Conservation (phyloP, 2,888 invertebrate species). For the Zhengitettix transpicula region DNA sequence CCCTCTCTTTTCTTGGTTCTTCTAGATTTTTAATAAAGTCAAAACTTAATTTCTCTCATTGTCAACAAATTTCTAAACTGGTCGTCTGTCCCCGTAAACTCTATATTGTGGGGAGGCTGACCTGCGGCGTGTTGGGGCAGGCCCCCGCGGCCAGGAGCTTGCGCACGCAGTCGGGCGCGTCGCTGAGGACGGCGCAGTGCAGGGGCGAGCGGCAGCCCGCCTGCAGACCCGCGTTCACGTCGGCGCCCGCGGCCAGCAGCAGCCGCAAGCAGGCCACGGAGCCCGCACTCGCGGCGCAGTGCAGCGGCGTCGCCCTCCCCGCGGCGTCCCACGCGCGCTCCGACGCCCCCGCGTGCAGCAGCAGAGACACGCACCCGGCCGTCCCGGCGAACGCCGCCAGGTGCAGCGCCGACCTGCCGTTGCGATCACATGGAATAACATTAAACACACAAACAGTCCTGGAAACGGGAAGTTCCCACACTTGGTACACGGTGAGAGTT, state of each 20-base stretch:
- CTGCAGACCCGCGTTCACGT: constrained; percentile 52
- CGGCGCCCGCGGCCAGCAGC: constrained; percentile 55
- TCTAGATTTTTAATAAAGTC: no score
- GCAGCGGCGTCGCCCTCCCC: constrained; percentile 53
- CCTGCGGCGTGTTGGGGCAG: constrained; percentile 67
- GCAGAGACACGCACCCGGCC: constrained; percentile 47
- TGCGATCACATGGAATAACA: no score
- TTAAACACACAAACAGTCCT: no score
- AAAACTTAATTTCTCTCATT: no score
- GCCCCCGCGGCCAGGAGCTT: constrained; percentile 60
- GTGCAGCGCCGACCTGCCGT: constrained; percentile 47
- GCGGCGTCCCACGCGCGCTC: constrained; percentile 56
- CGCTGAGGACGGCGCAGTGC: constrained; percentile 69
- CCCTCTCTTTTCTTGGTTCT: no score
- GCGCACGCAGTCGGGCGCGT: constrained; percentile 54
- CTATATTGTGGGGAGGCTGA: no score
- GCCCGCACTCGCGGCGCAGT: constrained; percentile 56
- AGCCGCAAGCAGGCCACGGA: constrained; percentile 41
- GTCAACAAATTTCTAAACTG: no score
- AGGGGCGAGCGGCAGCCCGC: constrained; percentile 35
- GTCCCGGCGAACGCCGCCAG: constrained; percentile 58
- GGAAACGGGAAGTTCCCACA: no score
- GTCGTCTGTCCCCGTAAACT: no score
- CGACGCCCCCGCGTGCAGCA: constrained; percentile 31
- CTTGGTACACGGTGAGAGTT: no score